Evolutionary conservation across 2,888 invertebrate genomes (phyloP).

Genomic region (Amitus sp.): DNA sequence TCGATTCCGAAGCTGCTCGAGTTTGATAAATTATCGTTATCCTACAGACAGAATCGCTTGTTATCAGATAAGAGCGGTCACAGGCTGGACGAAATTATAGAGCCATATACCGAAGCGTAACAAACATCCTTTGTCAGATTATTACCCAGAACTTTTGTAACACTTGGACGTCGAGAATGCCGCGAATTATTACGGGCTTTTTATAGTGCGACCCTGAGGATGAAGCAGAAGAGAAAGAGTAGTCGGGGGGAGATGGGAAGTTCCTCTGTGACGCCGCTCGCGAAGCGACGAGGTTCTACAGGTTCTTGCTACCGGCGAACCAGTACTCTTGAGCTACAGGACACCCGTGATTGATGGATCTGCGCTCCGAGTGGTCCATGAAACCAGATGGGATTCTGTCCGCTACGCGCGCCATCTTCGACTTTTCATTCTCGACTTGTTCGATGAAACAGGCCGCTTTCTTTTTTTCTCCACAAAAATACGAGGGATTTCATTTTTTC

Average conservation of each 20-base stretch:
- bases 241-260: conserved; percentile 24
- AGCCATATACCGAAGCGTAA: not conserved
- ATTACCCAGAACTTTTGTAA: conserved; percentile 4
- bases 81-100: not conserved
- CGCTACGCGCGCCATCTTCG: not conserved
- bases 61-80: not conserved
- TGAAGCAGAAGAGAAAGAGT: conserved; percentile 22
- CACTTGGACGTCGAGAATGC: conserved; percentile 11
- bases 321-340: conserved; percentile 51
- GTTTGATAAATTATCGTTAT: not conserved
- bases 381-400: conserved; percentile 17
- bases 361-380: conserved; percentile 55
- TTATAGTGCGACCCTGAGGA: conserved; percentile 30
- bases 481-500: too few species aligned
- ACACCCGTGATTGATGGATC: conserved; percentile 62
- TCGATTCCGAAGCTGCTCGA: too few species aligned
- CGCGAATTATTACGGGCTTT: conserved; percentile 30
- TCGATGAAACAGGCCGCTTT: conserved; percentile 11
- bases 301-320: conserved; percentile 61
- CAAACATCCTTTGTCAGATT: conserved; percentile 7
- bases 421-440: conserved; percentile 12
- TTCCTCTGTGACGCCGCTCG: conserved; percentile 49
- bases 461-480: too few species aligned
- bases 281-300: conserved; percentile 50
- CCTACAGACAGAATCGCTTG: too few species aligned